Evolutionary conservation across 2,797 vertebrate genomes (phyloP).

Genomic region (Sparus aurata): DNA sequence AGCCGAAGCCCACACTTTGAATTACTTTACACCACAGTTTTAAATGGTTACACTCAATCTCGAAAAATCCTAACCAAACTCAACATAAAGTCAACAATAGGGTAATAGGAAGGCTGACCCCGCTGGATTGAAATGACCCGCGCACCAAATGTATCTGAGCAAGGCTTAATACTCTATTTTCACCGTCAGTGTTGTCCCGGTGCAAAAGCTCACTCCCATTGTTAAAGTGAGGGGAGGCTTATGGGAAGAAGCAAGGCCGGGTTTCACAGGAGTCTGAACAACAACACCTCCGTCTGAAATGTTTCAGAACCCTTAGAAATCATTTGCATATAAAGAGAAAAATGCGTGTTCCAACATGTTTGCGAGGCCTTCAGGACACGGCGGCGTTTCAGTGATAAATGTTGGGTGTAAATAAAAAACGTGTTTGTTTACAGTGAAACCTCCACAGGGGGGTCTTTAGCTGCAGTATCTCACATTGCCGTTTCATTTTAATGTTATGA

Average conservation of each 20-base stretch:
- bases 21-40: slow-evolving; percentile 18
- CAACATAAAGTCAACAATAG: slow-evolving; percentile 54
- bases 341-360: not conserved
- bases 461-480: slow-evolving; percentile 16
- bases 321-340: not conserved
- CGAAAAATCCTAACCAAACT: slow-evolving; percentile 26
- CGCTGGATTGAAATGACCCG: slow-evolving; percentile 66
- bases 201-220: slow-evolving; percentile 29
- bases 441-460: slow-evolving; percentile 32
- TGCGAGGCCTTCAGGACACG: slow-evolving; percentile 9
- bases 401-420: slow-evolving; percentile 23
- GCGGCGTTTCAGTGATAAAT: slow-evolving; percentile 4
- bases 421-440: slow-evolving; percentile 25
- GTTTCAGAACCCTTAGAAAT: not conserved
- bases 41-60: slow-evolving; percentile 33
- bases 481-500: slow-evolving; percentile 42
- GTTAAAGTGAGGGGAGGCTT: slow-evolving; percentile 34
- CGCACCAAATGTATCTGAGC: slow-evolving; percentile 45
- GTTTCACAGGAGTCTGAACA: not conserved
- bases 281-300: slow-evolving; percentile 11
- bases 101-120: slow-evolving; percentile 67
- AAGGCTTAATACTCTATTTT: slow-evolving; percentile 47
- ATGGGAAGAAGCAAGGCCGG: not conserved
- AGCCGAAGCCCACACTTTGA: not conserved
- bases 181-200: slow-evolving; percentile 27